Evolutionary conservation across 2,888 invertebrate genomes (phyloP).

Genomic region (Toxonevra muliebris): DNA sequence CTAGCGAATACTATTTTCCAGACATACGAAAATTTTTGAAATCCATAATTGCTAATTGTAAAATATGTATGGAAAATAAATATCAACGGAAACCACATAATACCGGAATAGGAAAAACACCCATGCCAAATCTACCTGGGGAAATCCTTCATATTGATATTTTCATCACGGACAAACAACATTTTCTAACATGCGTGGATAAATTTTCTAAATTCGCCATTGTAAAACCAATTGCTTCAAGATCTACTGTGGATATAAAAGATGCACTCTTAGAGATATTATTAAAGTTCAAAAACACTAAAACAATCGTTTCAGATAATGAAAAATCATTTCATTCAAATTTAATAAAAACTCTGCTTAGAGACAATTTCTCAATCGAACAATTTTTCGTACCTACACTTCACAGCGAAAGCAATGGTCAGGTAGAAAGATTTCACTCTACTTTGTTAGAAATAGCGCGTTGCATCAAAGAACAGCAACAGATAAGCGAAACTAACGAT

Average conservation of each 20-base stretch:
- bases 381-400: conserved; percentile 10
- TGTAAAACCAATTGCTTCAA: conserved; percentile 14
- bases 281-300: conserved; percentile 14
- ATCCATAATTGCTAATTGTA: conserved; percentile 11
- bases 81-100: conserved; percentile 16
- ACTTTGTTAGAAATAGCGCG: conserved; percentile 24
- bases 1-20: conserved; percentile 16
- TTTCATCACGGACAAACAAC: conserved; percentile 10
- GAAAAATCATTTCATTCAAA: conserved; percentile 20
- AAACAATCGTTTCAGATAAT: conserved; percentile 16
- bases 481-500: conserved; percentile 5
- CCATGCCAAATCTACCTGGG: conserved; percentile 14
- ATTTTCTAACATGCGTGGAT: conserved; percentile 21
- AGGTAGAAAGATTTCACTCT: conserved; percentile 22
- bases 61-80: conserved; percentile 28
- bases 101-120: conserved; percentile 15
- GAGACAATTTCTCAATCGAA: conserved; percentile 4
- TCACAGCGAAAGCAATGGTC: conserved; percentile 25
- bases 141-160: conserved; percentile 24
- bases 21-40: conserved; percentile 10
- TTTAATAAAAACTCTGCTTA: conserved; percentile 8
- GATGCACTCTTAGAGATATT: conserved; percentile 14
- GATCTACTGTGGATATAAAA: conserved; percentile 14
- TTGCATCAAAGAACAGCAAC: conserved; percentile 19
- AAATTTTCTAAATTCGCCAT: conserved; percentile 25